phyloP scores from a whole-genome alignment of 2,113 vertebrate species.

The Telmatochromis brichardi region DNA sequence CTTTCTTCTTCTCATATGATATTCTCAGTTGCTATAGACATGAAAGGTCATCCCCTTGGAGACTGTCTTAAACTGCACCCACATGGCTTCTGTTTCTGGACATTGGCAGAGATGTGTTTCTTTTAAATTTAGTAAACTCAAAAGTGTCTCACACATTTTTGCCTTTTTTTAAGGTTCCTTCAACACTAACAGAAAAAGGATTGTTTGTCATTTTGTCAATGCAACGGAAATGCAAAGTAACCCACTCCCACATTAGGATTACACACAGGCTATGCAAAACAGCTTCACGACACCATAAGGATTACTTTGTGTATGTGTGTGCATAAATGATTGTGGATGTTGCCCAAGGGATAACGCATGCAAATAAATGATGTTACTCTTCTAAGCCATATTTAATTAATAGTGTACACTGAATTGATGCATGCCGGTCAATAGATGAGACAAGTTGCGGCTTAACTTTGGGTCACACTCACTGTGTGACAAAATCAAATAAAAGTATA shows the following conservation, averaged over 20 bases:
- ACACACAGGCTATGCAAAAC: constrained; percentile 7
- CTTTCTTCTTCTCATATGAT: not conserved
- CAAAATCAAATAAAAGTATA: not conserved
- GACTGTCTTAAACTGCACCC: constrained; percentile 10
- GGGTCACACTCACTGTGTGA: not conserved
- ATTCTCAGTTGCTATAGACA: constrained; percentile 43
- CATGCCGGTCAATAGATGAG: not conserved
- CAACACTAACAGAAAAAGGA: not conserved
- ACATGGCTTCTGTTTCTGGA: not conserved
- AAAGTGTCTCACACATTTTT: not conserved
- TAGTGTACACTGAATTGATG: not conserved
- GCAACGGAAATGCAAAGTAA: not conserved
- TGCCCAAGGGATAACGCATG: not conserved
- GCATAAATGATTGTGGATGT: not conserved
- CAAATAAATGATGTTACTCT: not conserved
- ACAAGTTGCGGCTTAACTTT: not conserved
- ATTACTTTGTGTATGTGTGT: not conserved
- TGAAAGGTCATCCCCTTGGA: not conserved
- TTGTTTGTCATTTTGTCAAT: not conserved
- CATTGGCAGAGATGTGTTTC: not conserved
- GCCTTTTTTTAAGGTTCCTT: not conserved
- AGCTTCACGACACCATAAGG: not conserved
- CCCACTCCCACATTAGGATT: not conserved
- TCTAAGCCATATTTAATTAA: not conserved
- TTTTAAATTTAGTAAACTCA: not conserved